Evolutionary conservation across 2,113 vertebrate species (phyloP).

Genomic region (Oplegnathus fasciatus): DNA sequence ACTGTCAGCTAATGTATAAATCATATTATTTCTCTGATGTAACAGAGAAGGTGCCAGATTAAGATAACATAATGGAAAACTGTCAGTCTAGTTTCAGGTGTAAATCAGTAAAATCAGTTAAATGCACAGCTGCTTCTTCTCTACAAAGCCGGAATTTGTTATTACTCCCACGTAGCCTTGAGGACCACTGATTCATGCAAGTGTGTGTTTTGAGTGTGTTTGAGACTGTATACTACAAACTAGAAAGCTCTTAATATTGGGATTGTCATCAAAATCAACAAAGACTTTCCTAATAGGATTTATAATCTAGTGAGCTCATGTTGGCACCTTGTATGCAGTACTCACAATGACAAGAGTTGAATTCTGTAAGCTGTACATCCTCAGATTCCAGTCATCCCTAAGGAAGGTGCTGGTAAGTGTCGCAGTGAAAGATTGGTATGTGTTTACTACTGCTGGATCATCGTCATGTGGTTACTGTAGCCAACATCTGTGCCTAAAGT

Average conservation of each 20-base stretch:
- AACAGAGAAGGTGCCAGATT: not conserved
- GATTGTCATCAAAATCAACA: not conserved
- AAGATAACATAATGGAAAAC: not conserved
- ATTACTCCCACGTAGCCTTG: not conserved
- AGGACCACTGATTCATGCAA: not conserved
- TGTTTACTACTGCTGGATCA: conserved; percentile 61
- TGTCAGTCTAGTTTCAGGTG: not conserved
- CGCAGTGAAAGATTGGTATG: conserved; percentile 35
- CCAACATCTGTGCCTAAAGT: conserved; percentile 38
- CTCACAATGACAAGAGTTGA: not conserved
- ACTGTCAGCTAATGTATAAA: not conserved
- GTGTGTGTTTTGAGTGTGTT: not conserved
- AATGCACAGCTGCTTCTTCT: not conserved
- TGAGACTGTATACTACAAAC: too few species aligned
- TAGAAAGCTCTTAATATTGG: not conserved
- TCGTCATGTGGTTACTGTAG: conserved; percentile 50
- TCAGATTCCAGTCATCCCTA: conserved; percentile 3
- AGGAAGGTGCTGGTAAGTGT: conserved; percentile 32
- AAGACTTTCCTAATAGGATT: not conserved
- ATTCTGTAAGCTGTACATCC: not conserved
- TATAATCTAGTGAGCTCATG: not conserved
- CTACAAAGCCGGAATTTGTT: not conserved
- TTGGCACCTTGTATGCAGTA: not conserved
- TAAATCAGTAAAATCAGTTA: not conserved
- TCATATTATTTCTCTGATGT: not conserved